Evolutionary conservation across 1,140 invertebrate species (phyloP), one percentile per base, ranked within the genome.

Genomic region (Eupristina koningsbergeri): DNA sequence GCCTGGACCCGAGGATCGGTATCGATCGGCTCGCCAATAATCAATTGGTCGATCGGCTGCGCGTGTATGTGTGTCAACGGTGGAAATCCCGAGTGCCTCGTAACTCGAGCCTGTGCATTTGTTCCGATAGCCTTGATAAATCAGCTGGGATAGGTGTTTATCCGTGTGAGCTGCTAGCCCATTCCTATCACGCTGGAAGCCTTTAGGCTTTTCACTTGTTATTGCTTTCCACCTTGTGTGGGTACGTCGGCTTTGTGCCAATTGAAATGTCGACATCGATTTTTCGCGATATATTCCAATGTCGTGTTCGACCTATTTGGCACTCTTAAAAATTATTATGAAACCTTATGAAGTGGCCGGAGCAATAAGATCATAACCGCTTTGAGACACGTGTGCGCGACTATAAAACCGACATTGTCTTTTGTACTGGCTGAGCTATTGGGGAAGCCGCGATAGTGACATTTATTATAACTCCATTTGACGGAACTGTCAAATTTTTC

Each of bases 251-350:
- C 39, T 2, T 71, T 36, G 36, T 41, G 67, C 39, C 67, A 71
- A 71, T 71, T 41, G 67, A 71, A 19, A 71, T 71, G 67, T 71
- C 67, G 67, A 71, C 17, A 71, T 41, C 34, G 67, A 71, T 71
- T 71, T 71, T 71, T 71, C 67, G 67, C 13, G 64, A 41, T 41
- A 71, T 3, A 41, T 31, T 75, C 69, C 22, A n/a, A 9, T 45
- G 19, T 22, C 36, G 67, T 41, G 22, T 9, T n/a, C 67, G 67
- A 71, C 67, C 67, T 71, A 71, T 34, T 67, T 36, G 15, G 29
- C 64, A 29, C 64, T 22, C 13, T 67, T 67, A 67, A 67, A 67
- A 67, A 67, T 67, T 17, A 1, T 67, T 67, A 36, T 36, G 64
- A 67, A 36, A 36, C 29, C 64, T 67, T 67, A 67, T 36, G 64